A percentile compares a stretch with the other conserved stretches of the same genome.
These are phyloP conservation scores for Callospermophilus lateralis DNA, from an alignment of 2,113 vertebrate genomes.

Conservation along the genomic window DNA sequence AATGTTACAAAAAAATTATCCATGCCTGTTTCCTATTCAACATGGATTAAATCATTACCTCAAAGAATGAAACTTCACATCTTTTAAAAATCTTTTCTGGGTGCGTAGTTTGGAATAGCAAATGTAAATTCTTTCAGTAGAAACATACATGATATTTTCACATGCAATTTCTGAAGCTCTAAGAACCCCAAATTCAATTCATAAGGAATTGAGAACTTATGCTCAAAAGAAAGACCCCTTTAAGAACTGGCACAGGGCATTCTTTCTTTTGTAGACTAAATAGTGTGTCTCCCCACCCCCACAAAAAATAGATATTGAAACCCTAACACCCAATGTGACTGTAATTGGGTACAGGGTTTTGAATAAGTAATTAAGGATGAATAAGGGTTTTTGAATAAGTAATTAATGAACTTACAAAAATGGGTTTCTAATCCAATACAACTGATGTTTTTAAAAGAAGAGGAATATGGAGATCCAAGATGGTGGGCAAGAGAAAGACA, in stretches of 20 bases:
- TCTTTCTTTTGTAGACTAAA: not conserved
- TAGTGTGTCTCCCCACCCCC: not conserved
- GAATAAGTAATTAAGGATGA: conserved; percentile 10
- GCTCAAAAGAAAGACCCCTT: not conserved
- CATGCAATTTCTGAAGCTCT: not conserved
- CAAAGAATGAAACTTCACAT: not conserved
- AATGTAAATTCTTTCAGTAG: not conserved
- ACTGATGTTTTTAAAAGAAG: not conserved
- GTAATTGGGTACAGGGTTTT: not conserved
- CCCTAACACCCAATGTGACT: not conserved
- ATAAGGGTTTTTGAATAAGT: not conserved
- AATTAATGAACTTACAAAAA: not conserved
- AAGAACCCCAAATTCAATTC: not conserved
- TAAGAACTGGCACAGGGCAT: not conserved
- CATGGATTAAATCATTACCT: not conserved
- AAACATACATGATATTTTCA: not conserved
- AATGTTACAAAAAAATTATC: not conserved
- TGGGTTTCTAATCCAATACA: not conserved
- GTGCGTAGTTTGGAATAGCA: not conserved
- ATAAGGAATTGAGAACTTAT: not conserved
- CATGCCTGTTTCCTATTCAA: not conserved
- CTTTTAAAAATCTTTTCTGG: not conserved
- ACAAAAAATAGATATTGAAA: not conserved
- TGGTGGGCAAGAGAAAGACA: too few relatives aligned
- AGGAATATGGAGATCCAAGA: not conserved